Conservation (phyloP, 2,888 invertebrate genomes). For the Drosophila demipolita region DNA sequence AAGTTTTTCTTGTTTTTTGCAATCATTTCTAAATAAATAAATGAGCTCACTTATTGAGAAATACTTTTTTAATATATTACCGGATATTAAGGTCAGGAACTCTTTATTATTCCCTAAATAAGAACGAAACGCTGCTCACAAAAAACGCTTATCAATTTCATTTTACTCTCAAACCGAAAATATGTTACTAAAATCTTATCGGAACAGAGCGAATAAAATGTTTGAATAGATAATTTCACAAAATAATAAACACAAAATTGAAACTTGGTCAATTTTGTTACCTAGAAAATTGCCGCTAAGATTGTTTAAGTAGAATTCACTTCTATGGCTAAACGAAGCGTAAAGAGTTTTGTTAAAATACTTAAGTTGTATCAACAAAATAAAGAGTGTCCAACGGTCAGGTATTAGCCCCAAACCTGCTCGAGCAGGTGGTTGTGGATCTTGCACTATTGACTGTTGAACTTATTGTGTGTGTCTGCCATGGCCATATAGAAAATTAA, state of each 20-base stretch:
- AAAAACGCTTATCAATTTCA: conserved; percentile 12
- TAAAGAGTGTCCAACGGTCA: too few species aligned
- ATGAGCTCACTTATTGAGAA: neutral
- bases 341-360: conserved; percentile 18
- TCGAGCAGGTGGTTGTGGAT: too few species aligned
- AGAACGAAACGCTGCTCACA: neutral
- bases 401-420: too few species aligned
- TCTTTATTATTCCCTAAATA: neutral
- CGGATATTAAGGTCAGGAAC: too few species aligned
- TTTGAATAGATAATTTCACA: conserved; percentile 22
- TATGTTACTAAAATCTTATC: conserved; percentile 24
- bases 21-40: neutral
- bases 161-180: conserved; percentile 13
- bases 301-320: neutral
- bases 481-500: too few species aligned
- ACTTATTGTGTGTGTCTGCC: too few species aligned
- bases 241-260: conserved; percentile 3
- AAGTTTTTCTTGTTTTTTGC: neutral
- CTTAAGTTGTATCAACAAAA: too few species aligned
- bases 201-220: neutral
- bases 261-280: neutral
- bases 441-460: too few species aligned
- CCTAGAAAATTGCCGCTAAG: neutral
- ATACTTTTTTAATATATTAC: neutral
- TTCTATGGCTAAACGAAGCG: conserved; percentile 22